A percentile compares a stretch with the other conserved stretches of the same genome.
These are phyloP conservation scores for Brachionus asplanchnoidis DNA, from an alignment of 1,140 invertebrate species.

Conservation along the genomic window DNA sequence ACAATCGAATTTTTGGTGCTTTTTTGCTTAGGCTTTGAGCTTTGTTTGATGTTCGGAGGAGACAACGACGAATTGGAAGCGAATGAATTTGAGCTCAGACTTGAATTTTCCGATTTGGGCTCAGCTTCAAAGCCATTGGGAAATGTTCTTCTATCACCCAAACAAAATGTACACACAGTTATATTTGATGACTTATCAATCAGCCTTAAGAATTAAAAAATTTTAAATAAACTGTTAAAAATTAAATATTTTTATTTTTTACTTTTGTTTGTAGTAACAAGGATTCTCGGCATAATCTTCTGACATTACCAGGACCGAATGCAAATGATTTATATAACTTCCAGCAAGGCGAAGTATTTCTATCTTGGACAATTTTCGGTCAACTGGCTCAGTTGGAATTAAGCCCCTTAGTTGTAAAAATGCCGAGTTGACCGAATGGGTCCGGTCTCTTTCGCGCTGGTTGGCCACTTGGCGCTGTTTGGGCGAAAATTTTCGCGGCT, in stretches of 20 bases:
- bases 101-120: not conserved
- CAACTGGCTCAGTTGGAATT: conserved; percentile 88
- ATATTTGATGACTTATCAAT: conserved; percentile 3
- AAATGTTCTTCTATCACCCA: conserved; percentile 30
- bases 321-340: conserved; percentile 55
- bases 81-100: not conserved
- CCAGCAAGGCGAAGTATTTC: conserved; percentile 60
- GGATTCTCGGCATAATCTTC: conserved; percentile 19
- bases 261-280: conserved; percentile 36
- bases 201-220: conserved; percentile 5
- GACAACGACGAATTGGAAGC: not conserved
- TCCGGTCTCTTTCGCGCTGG: conserved; percentile 68
- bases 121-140: not conserved
- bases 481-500: conserved; percentile 31
- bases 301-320: conserved; percentile 23
- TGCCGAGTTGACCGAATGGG: conserved; percentile 88
- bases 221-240: not conserved
- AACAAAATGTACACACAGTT: conserved; percentile 37
- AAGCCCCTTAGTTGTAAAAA: conserved; percentile 83
- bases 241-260: not conserved
- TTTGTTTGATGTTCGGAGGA: not conserved
- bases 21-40: not conserved
- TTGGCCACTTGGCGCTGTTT: conserved; percentile 39
- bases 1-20: not conserved
- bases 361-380: conserved; percentile 75